A percentile compares a stretch with the other conserved stretches of the same genome.
Evolutionary conservation across 1,140 invertebrate species (phyloP).

Genomic region (Drosophila albomicans): DNA sequence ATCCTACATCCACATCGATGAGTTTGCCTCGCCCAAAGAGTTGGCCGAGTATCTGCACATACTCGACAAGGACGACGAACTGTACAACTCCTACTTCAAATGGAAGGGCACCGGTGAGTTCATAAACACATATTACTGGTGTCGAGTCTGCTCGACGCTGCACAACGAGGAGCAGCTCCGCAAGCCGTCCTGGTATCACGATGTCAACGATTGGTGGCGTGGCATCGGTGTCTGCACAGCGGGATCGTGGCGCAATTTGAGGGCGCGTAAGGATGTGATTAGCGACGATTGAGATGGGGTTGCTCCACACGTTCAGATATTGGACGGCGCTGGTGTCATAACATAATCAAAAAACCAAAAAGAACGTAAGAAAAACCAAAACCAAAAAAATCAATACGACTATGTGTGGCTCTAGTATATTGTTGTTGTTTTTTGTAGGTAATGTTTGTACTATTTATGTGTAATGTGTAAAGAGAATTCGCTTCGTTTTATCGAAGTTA

Average conservation of each 20-base stretch:
- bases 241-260: constrained; percentile 88
- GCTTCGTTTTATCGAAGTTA: constrained; percentile 33
- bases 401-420: constrained; percentile 27
- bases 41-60: constrained; percentile 94
- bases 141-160: constrained; percentile 95
- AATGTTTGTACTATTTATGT: constrained; percentile 40
- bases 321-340: constrained; percentile 60
- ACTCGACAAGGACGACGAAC: constrained; percentile 93
- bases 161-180: constrained; percentile 89
- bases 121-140: constrained; percentile 98
- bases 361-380: too few species aligned
- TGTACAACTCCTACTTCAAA: constrained; percentile 97
- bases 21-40: constrained; percentile 94
- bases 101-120: constrained; percentile 97
- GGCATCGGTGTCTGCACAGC: constrained; percentile 90
- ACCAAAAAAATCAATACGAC: constrained; percentile 3
- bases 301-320: constrained; percentile 58
- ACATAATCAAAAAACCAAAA: constrained; percentile 50
- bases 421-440: constrained; percentile 57
- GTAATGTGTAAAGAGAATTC: constrained; percentile 22
- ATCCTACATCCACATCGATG: constrained; percentile 96
- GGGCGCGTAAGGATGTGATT: constrained; percentile 84
- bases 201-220: constrained; percentile 95
- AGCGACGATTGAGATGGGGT: constrained; percentile 75
- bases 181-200: constrained; percentile 89